A percentile compares a stretch with the other conserved stretches of the same genome.
These are phyloP conservation scores for Coptodon rendalli DNA, from an alignment of 2,113 vertebrate genomes.

Conservation along the genomic window DNA sequence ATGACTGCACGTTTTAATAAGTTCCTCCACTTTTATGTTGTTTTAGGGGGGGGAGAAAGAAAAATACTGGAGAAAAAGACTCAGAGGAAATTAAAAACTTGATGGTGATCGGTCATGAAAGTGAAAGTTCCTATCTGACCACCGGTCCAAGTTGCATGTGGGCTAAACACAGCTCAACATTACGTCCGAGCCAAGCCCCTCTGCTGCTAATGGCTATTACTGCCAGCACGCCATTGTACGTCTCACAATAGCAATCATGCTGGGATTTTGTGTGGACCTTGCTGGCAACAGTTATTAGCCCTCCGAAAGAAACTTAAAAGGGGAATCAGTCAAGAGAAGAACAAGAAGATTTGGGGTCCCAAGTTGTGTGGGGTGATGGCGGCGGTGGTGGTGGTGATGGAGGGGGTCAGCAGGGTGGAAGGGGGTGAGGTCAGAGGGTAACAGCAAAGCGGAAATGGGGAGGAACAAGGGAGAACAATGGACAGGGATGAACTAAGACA, in stretches of 20 bases:
- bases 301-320: conserved; percentile 55
- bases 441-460: conserved; percentile 62
- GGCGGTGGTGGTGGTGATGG: background rate
- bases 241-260: conserved; percentile 67
- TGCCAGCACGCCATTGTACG: conserved; percentile 63
- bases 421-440: conserved; percentile 62
- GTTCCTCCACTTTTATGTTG: background rate
- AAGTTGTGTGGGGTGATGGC: background rate
- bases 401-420: conserved; percentile 26
- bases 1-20: background rate
- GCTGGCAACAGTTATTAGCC: conserved; percentile 72
- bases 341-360: conserved; percentile 70
- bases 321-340: conserved; percentile 61
- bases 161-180: conserved; percentile 45
- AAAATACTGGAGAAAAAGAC: background rate
- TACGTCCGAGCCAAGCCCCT: conserved; percentile 45
- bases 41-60: background rate
- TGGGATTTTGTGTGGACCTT: conserved; percentile 69
- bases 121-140: background rate
- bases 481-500: conserved; percentile 52
- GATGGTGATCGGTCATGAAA: background rate
- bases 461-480: conserved; percentile 63
- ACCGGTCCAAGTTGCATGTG: conserved; percentile 21
- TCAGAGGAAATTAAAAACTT: background rate
- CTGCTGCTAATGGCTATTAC: conserved; percentile 67